Evolutionary conservation across 1,140 invertebrate species (phyloP).

Genomic region (Cotesia typhae): DNA sequence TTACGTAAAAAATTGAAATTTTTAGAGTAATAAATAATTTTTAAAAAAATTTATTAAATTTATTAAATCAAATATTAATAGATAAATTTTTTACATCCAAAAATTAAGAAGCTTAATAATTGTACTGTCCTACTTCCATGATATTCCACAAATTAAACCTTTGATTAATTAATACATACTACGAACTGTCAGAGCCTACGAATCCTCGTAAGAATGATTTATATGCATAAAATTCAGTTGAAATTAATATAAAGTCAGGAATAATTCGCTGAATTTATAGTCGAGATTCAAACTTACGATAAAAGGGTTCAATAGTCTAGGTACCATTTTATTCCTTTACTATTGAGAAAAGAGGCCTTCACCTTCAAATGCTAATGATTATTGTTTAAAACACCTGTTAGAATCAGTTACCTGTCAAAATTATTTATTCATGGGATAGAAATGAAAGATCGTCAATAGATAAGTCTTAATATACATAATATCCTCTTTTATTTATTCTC

Average conservation of each 20-base stretch:
- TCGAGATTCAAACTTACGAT: not conserved
- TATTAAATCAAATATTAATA: too few species aligned
- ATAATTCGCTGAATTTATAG: constrained; percentile 8
- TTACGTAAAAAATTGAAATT: too few species aligned
- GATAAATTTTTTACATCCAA: too few species aligned
- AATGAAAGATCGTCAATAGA: constrained; percentile 8
- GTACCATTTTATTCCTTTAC: not conserved
- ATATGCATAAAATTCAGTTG: too few species aligned
- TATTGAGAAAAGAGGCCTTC: not conserved
- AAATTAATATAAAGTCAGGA: not conserved
- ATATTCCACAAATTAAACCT: too few species aligned
- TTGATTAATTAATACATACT: too few species aligned
- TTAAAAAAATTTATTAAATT: too few species aligned
- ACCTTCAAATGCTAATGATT: constrained; percentile 9
- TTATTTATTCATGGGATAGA: not conserved
- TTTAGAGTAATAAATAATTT: too few species aligned
- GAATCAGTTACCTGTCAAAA: constrained; percentile 1
- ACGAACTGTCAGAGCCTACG: too few species aligned
- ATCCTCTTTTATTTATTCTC: not conserved
- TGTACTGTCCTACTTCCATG: too few species aligned
- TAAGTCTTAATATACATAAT: constrained; percentile 8
- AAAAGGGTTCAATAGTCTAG: not conserved
- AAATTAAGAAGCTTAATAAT: too few species aligned
- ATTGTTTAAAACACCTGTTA: constrained; percentile 7
- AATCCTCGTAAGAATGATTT: too few species aligned